Conservation (phyloP, 2,113 vertebrate genomes). For the Malurus cyaneus region DNA sequence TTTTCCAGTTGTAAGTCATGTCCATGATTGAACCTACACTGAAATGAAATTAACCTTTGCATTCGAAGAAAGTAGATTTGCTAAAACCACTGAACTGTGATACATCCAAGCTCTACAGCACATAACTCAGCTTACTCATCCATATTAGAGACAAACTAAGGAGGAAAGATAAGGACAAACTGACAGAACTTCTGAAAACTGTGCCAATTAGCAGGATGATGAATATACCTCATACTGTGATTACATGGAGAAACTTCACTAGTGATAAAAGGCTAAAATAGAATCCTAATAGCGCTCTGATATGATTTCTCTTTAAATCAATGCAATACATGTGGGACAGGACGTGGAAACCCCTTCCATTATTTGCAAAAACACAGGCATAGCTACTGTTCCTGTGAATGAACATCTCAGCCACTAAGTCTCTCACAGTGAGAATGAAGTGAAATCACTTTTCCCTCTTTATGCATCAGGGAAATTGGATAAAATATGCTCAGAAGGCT, state of each 20-base stretch:
- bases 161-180: not conserved
- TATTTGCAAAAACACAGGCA: not conserved
- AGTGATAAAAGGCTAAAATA: not conserved
- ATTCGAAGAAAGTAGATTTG: slow-evolving; percentile 56
- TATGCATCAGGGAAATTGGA: not conserved
- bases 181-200: not conserved
- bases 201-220: not conserved
- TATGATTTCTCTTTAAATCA: not conserved
- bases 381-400: not conserved
- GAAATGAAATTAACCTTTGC: slow-evolving; percentile 63
- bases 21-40: slow-evolving; percentile 55
- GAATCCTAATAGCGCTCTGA: not conserved
- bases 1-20: slow-evolving; percentile 70
- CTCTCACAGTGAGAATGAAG: not conserved
- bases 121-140: slow-evolving; percentile 7
- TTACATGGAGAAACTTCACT: not conserved
- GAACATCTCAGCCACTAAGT: not conserved
- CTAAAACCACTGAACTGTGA: not conserved
- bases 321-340: not conserved
- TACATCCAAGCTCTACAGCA: not conserved
- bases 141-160: not conserved
- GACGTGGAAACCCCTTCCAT: not conserved
- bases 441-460: not conserved
- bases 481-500: not conserved
- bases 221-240: not conserved